A percentile compares a stretch with the other conserved stretches of the same genome.
These are phyloP conservation scores for Ypsolopha scabrella DNA, from an alignment of 2,888 invertebrate species.

Conservation along the genomic window DNA sequence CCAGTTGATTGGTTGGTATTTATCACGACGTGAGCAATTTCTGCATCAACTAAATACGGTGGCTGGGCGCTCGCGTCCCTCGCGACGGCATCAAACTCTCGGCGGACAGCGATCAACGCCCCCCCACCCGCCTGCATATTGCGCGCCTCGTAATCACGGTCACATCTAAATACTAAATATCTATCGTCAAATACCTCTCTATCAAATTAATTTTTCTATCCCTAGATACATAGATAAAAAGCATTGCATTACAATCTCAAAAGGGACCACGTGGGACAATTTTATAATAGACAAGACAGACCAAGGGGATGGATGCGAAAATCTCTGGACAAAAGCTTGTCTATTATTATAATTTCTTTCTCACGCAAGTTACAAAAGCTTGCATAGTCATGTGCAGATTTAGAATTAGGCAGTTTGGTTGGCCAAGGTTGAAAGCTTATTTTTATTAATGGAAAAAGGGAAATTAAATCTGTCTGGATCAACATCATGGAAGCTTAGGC, in stretches of 20 bases:
- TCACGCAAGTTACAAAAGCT: conserved; percentile 30
- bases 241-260: conserved; percentile 27
- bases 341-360: conserved; percentile 22
- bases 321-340: background rate
- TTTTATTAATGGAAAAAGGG: background rate
- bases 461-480: background rate
- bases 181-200: too few species aligned
- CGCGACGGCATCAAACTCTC: too few species aligned
- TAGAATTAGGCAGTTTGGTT: background rate
- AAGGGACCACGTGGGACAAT: conserved; percentile 27
- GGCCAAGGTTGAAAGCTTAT: background rate
- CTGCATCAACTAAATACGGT: too few species aligned
- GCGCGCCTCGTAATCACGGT: too few species aligned
- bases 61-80: too few species aligned
- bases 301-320: conserved; percentile 35
- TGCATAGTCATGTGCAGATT: conserved; percentile 7
- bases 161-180: too few species aligned
- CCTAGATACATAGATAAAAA: conserved; percentile 37
- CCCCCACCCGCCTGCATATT: too few species aligned
- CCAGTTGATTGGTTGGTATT: too few species aligned
- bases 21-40: too few species aligned
- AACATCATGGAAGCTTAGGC: too few species aligned
- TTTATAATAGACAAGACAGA: conserved; percentile 21
- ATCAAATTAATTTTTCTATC: too few species aligned
- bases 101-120: too few species aligned